phyloP scores from a whole-genome alignment of 2,113 vertebrate species.

The Saimiri boliviensis region DNA sequence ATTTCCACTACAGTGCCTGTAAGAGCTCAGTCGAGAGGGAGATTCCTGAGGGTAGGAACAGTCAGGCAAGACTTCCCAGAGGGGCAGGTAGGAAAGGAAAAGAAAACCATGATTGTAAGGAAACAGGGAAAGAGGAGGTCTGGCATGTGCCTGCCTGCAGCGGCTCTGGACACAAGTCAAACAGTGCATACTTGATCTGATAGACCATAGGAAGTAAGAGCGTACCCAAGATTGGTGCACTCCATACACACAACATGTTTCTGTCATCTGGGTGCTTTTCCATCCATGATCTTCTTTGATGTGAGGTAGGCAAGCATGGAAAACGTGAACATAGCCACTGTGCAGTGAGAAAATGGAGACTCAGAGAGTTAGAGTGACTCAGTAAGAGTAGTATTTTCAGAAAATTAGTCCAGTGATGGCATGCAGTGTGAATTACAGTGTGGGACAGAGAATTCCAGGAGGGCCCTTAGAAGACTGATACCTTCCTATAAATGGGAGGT shows the following conservation, averaged over 20 bases:
- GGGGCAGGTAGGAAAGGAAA: background rate
- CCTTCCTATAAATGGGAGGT: conserved; percentile 55
- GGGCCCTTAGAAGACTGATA: conserved; percentile 32
- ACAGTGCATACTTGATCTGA: background rate
- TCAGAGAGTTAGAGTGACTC: conserved; percentile 53
- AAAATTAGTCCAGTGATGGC: conserved; percentile 56
- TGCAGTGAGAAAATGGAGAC: conserved; percentile 42
- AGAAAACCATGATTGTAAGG: background rate
- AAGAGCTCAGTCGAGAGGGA: background rate
- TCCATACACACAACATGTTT: background rate
- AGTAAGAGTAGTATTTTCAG: conserved; percentile 63
- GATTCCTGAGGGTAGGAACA: background rate
- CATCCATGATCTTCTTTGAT: background rate
- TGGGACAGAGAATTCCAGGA: conserved; percentile 59
- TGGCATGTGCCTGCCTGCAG: background rate
- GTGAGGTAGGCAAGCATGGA: background rate
- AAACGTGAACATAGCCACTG: conserved; percentile 63
- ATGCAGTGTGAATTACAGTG: conserved; percentile 74
- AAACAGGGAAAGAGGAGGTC: background rate
- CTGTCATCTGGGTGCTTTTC: background rate
- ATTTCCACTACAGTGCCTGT: background rate
- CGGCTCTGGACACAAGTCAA: background rate
- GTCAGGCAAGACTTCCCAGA: background rate
- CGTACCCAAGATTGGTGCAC: background rate
- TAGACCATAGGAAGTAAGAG: background rate